Conservation (phyloP, 2,113 vertebrate species). For the Solea senegalensis region DNA sequence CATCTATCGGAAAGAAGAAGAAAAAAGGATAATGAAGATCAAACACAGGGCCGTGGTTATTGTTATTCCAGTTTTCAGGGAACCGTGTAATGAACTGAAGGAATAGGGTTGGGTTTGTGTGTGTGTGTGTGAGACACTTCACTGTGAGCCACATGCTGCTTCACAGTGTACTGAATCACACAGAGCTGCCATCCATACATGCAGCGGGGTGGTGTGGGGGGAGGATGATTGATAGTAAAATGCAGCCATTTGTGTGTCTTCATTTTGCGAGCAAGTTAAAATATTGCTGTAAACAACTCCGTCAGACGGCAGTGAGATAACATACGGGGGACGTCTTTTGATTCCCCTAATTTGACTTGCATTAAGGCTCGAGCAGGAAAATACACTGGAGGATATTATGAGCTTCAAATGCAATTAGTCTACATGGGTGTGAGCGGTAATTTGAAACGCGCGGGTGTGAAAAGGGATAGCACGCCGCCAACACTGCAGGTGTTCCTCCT, state of each 20-base stretch:
- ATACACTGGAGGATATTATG: slow-evolving; percentile 9
- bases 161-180: slow-evolving; percentile 38
- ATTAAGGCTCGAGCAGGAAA: slow-evolving; percentile 1
- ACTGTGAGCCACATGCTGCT: slow-evolving; percentile 39
- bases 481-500: slow-evolving; percentile 28
- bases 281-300: slow-evolving; percentile 47
- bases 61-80: slow-evolving; percentile 74
- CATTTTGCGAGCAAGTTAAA: slow-evolving; percentile 52
- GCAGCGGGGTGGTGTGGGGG: too few relatives aligned
- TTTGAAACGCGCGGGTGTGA: neutral
- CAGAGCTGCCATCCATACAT: slow-evolving; percentile 53
- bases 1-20: neutral
- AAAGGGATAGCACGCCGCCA: neutral
- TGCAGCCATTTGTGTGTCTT: slow-evolving; percentile 53
- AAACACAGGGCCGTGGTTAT: slow-evolving; percentile 63
- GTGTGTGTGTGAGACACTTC: slow-evolving; percentile 47
- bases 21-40: slow-evolving; percentile 80
- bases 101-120: slow-evolving; percentile 67
- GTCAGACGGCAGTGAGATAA: slow-evolving; percentile 19
- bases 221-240: slow-evolving; percentile 63
- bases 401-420: neutral
- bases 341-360: slow-evolving; percentile 36
- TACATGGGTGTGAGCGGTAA: slow-evolving; percentile 1
- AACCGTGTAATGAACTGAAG: slow-evolving; percentile 81
- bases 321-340: slow-evolving; percentile 3